Conservation (phyloP, 2,888 invertebrate species). For the Taphrorychus bicolor region DNA sequence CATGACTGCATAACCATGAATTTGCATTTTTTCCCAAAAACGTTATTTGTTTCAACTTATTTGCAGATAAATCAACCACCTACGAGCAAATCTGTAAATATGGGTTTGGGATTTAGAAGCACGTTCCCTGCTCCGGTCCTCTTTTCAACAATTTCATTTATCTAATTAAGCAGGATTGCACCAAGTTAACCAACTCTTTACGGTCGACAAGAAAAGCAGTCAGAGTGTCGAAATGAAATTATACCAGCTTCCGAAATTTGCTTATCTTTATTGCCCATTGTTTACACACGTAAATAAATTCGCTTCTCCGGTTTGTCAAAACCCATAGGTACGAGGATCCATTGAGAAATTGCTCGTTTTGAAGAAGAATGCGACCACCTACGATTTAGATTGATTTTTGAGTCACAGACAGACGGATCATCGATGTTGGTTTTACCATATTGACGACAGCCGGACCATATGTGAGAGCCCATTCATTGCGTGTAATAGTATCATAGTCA, state of each 20-base stretch:
- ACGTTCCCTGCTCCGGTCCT: too few species aligned
- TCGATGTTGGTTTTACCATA: slow-evolving; percentile 5
- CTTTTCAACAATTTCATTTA: slow-evolving; percentile 6
- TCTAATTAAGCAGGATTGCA: slow-evolving; percentile 12
- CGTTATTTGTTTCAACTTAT: too few species aligned
- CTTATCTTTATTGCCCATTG: slow-evolving; percentile 35
- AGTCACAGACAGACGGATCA: too few species aligned
- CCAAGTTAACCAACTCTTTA: neutral
- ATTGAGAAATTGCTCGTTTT: neutral
- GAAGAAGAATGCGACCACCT: too few species aligned
- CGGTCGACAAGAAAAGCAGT: slow-evolving; percentile 6
- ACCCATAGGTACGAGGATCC: slow-evolving; percentile 6
- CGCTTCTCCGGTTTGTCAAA: neutral
- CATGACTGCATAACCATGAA: too few species aligned
- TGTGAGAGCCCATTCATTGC: neutral
- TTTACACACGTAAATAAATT: slow-evolving; percentile 23
- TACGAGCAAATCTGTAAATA: too few species aligned
- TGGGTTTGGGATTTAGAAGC: too few species aligned
- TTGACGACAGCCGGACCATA: neutral
- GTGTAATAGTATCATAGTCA: neutral
- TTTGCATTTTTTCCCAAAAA: too few species aligned
- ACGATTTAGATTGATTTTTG: too few species aligned
- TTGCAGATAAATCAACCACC: too few species aligned
- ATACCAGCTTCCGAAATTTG: slow-evolving; percentile 28
- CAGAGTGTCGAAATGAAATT: slow-evolving; percentile 24